A percentile compares a stretch with the other conserved stretches of the same genome.
Evolutionary conservation across 2,113 vertebrate species (phyloP).

Genomic region (Vidua chalybeata): DNA sequence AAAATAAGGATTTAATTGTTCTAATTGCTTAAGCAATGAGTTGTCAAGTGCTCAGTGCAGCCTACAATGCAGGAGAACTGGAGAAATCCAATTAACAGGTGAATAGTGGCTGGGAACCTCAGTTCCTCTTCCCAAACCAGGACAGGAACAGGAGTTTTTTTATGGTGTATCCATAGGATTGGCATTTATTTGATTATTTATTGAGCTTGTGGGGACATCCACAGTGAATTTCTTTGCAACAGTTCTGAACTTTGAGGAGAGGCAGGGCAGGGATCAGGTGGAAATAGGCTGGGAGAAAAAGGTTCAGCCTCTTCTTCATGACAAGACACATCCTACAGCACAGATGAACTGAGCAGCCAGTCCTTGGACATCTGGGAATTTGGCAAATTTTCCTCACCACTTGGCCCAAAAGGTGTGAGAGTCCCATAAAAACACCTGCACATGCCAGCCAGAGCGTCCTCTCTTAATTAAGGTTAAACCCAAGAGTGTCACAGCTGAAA

Average conservation of each 20-base stretch:
- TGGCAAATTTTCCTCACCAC: not conserved
- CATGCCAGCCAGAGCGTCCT: not conserved
- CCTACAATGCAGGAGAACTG: not conserved
- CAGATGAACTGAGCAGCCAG: not conserved
- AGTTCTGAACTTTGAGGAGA: not conserved
- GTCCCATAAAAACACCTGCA: not conserved
- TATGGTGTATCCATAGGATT: no score
- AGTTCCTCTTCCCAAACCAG: not conserved
- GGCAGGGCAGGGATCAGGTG: not conserved
- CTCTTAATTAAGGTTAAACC: not conserved
- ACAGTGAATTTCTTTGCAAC: not conserved
- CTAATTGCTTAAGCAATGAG: conserved; percentile 3
- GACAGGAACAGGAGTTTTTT: not conserved
- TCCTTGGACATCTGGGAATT: not conserved
- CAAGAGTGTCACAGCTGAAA: not conserved
- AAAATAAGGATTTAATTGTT: conserved; percentile 33
- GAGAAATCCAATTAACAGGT: not conserved
- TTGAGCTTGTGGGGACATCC: not conserved
- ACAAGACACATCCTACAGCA: not conserved
- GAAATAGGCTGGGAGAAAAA: not conserved
- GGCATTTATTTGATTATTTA: not conserved
- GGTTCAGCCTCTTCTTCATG: not conserved
- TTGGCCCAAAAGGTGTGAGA: not conserved
- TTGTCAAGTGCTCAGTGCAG: not conserved
- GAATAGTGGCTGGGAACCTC: not conserved